Base-by-base conservation (phyloP, 2,797 vertebrate species). In the Trichosurus vulpecula region DNA sequence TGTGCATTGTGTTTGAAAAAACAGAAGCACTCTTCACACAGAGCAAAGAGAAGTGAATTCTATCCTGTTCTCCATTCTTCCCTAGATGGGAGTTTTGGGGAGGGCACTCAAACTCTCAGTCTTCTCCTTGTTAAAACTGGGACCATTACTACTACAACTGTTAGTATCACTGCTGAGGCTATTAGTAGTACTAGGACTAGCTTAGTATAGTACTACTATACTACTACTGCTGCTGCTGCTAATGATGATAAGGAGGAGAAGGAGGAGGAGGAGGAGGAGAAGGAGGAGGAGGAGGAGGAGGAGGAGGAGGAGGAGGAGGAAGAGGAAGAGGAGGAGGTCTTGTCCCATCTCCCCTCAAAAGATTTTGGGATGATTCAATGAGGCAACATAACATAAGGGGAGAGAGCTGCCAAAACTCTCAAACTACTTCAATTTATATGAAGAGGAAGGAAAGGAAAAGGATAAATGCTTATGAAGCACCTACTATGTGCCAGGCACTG, bases 101-200 rank as follows among this genome's bases (percentile, higher is more conserved):
- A 22, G 51, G 41, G 3, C 58, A 91, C 12, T 55, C 58, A 92
- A 27, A 29, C 16, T 93, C 31, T 92, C 3, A 30, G 14, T 95
- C 97, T 92, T 13, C 51, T 94, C 90, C 74, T 29, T 10, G 22
- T 87, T 56, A 93, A 96, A 91, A 94, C 25, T 16, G 13, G 35
- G 13, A 22, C n/a, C 22, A 41, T 19, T n/a, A 31, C 57, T 58
- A 3, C 57, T 58, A 13, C 57, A 31, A 13, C 57, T 58, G 13
- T 14, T 61, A 6, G 12, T 61, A 35, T 31, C 35, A 2, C 57
- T 58, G n/a, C n/a, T n/a, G n/a, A n/a, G n/a, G n/a, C n/a, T n/a
- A n/a, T n/a, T n/a, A n/a, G n/a, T n/a, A n/a, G n/a, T n/a, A n/a
- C n/a, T n/a, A n/a, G n/a, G n/a, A n/a, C n/a, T n/a, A n/a, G n/a